These are phyloP conservation scores for Condylura cristata DNA, from an alignment of 2,113 vertebrate species.

Conservation along the genomic window DNA sequence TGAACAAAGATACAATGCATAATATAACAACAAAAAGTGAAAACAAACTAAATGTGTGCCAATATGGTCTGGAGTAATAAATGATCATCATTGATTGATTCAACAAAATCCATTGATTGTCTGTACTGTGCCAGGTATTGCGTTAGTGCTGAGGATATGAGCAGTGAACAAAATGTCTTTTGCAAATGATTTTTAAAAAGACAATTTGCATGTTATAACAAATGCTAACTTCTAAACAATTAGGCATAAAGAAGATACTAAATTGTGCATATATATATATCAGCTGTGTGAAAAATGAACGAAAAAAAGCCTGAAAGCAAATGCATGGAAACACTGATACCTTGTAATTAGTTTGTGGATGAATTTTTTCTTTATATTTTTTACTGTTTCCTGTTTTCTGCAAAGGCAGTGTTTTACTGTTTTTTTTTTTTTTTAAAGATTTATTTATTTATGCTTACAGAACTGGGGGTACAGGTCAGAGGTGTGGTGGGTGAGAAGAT, in stretches of 20 bases:
- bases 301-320: neutral
- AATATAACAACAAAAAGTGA: neutral
- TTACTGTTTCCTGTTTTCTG: neutral
- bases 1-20: neutral
- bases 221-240: neutral
- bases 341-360: neutral
- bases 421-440: too few relatives aligned
- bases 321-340: neutral
- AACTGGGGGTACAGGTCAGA: too few relatives aligned
- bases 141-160: neutral
- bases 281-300: neutral
- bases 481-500: too few relatives aligned
- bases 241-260: neutral
- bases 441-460: too few relatives aligned
- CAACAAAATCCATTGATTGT: neutral
- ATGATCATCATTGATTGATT: neutral
- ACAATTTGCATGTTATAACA: neutral
- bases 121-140: neutral
- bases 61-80: neutral
- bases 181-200: slow-evolving; percentile 29
- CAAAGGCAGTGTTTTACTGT: neutral
- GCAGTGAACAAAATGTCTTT: neutral
- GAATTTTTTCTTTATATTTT: neutral
- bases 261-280: neutral
- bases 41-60: neutral